phyloP scores from a whole-genome alignment of 1,140 invertebrate genomes.

The Thaumatotibia leucotreta region DNA sequence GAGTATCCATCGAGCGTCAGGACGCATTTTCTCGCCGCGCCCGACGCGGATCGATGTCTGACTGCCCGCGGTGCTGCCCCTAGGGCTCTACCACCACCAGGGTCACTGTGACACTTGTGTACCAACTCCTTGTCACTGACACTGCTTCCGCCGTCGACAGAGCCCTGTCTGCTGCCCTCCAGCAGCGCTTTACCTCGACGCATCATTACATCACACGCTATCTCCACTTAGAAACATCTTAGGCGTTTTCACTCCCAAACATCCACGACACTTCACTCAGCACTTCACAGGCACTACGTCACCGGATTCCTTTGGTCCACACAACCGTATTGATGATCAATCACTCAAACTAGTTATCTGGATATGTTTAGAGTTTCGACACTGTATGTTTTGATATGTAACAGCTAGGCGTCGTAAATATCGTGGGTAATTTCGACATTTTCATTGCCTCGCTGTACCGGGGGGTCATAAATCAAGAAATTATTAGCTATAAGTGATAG shows the following conservation, averaged over 20 bases:
- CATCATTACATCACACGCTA: slow-evolving; percentile 70
- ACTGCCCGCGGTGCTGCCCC: slow-evolving; percentile 49
- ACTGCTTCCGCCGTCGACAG: slow-evolving; percentile 71
- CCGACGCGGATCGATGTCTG: slow-evolving; percentile 64
- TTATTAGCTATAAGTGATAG: slow-evolving; percentile 24
- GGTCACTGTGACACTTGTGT: slow-evolving; percentile 81
- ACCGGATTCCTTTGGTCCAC: slow-evolving; percentile 8
- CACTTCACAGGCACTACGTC: not conserved
- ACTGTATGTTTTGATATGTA: slow-evolving; percentile 49
- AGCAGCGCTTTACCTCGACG: slow-evolving; percentile 62
- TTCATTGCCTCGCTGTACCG: slow-evolving; percentile 39
- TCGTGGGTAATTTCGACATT: slow-evolving; percentile 30
- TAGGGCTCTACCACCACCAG: slow-evolving; percentile 64
- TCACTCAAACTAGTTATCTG: slow-evolving; percentile 22
- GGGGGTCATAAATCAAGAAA: slow-evolving; percentile 31
- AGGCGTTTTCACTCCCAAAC: slow-evolving; percentile 19
- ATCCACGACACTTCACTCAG: slow-evolving; percentile 17
- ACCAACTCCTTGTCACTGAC: slow-evolving; percentile 78
- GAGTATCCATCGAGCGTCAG: slow-evolving; percentile 88
- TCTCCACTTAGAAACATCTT: slow-evolving; percentile 29
- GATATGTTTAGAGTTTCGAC: slow-evolving; percentile 45
- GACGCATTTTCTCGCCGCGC: slow-evolving; percentile 83
- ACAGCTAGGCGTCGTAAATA: slow-evolving; percentile 46
- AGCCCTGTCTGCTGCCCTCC: slow-evolving; percentile 68
- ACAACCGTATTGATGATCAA: not conserved